Conservation (phyloP, 2,797 vertebrate species). For the Hemibagrus guttatus region DNA sequence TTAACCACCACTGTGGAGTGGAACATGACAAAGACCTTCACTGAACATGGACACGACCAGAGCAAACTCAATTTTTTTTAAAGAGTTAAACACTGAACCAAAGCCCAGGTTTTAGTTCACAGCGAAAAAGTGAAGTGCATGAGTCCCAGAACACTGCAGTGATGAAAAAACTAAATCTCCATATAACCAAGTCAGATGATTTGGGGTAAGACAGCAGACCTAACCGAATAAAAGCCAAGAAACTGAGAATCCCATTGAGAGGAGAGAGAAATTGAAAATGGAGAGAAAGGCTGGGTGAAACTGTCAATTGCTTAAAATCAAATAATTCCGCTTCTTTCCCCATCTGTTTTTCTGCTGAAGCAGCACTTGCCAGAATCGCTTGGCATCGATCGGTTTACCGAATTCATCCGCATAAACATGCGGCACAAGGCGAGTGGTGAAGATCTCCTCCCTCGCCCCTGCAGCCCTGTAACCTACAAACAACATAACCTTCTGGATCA, state of each 20-base stretch:
- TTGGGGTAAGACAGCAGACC: not conserved
- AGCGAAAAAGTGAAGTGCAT: not conserved
- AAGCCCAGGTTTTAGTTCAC: not conserved
- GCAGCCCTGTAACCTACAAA: not conserved
- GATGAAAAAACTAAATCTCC: conserved; percentile 13
- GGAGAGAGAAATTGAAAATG: conserved; percentile 9
- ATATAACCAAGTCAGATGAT: conserved; percentile 21
- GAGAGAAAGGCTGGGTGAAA: conserved; percentile 6
- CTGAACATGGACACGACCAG: no score
- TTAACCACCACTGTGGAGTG: no score
- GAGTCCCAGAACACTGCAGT: not conserved
- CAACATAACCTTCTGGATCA: not conserved
- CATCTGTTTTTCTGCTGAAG: conserved; percentile 49
- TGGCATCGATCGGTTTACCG: conserved; percentile 49
- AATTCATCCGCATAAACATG: conserved; percentile 19
- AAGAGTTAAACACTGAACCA: not conserved
- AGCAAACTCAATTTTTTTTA: no score
- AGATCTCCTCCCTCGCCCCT: not conserved
- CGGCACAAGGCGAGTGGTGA: conserved; percentile 13
- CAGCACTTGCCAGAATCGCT: conserved; percentile 47
- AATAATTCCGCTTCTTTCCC: conserved; percentile 37
- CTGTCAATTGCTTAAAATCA: conserved; percentile 46
- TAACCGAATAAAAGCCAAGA: not conserved
- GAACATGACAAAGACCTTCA: no score
- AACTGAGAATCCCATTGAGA: conserved; percentile 4